Conservation (phyloP, 2,888 invertebrate genomes). For the Epistrophella euchroma region DNA sequence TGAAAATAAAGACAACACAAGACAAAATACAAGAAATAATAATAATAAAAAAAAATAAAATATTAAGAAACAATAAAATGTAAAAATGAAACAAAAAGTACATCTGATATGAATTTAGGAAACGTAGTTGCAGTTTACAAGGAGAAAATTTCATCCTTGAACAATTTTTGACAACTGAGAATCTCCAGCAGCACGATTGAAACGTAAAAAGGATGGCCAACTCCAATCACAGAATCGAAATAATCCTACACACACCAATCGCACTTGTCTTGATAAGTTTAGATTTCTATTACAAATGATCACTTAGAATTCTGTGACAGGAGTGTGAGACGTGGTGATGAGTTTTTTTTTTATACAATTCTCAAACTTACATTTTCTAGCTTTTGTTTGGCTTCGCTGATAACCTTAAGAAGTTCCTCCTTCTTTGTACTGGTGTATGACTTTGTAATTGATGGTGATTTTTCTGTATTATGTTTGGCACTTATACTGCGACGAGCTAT, state of each 20-base stretch:
- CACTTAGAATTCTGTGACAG: background rate
- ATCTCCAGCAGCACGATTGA: background rate
- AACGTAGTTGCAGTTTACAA: background rate
- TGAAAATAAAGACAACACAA: slow-evolving; percentile 76
- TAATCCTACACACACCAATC: background rate
- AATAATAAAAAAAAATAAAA: slow-evolving; percentile 64
- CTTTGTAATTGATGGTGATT: slow-evolving; percentile 82
- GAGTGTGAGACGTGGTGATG: background rate
- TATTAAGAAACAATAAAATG: slow-evolving; percentile 13
- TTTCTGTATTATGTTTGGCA: slow-evolving; percentile 85
- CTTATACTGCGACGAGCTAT: slow-evolving; percentile 87
- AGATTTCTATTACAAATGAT: background rate
- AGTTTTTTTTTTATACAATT: background rate
- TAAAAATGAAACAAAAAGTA: slow-evolving; percentile 37
- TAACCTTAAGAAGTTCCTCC: slow-evolving; percentile 92
- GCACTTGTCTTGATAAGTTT: background rate
- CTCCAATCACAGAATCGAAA: slow-evolving; percentile 24
- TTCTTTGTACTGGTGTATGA: slow-evolving; percentile 84
- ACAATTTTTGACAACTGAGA: slow-evolving; percentile 2
- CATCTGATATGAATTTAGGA: slow-evolving; percentile 38
- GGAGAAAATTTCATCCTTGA: slow-evolving; percentile 1
- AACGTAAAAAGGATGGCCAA: background rate
- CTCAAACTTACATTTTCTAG: slow-evolving; percentile 91
- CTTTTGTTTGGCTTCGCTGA: slow-evolving; percentile 93
- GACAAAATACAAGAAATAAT: slow-evolving; percentile 71